phyloP scores from a whole-genome alignment of 2,888 invertebrate genomes.

The Eurois occulta region DNA sequence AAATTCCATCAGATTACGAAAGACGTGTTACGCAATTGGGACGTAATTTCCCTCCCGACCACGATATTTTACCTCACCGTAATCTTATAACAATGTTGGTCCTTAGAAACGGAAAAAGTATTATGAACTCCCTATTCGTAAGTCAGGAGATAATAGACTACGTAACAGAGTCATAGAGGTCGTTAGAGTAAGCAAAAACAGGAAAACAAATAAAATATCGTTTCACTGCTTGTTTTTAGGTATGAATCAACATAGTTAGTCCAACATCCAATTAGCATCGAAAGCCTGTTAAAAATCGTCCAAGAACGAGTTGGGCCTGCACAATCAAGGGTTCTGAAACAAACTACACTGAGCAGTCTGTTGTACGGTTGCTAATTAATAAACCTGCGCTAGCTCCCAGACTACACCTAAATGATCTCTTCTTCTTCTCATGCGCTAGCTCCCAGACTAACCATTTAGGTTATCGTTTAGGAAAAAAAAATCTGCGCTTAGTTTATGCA shows the following conservation, averaged over 20 bases:
- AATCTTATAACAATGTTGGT: background rate
- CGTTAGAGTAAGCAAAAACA: slow-evolving; percentile 9
- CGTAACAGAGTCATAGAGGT: background rate
- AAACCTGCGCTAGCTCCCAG: background rate
- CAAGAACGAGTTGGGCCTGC: background rate
- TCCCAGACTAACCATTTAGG: background rate
- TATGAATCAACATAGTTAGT: slow-evolving; percentile 43
- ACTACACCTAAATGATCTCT: background rate
- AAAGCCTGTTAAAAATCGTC: background rate
- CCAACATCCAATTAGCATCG: slow-evolving; percentile 38
- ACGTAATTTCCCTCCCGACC: background rate
- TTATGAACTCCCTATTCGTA: background rate
- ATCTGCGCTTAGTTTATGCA: background rate
- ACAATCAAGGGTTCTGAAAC: background rate
- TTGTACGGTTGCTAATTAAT: background rate
- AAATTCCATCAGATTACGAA: background rate
- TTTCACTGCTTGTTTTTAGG: slow-evolving; percentile 13
- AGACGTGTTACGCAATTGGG: background rate
- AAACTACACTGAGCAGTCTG: background rate
- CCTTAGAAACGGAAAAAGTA: background rate
- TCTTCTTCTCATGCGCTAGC: too few species aligned
- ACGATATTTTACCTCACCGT: background rate
- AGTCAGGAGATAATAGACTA: background rate
- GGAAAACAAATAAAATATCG: background rate
- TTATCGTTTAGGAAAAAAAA: background rate